These are phyloP conservation scores for Latrodectus geometricus DNA, from an alignment of 1,140 invertebrate genomes.

Conservation along the genomic window DNA sequence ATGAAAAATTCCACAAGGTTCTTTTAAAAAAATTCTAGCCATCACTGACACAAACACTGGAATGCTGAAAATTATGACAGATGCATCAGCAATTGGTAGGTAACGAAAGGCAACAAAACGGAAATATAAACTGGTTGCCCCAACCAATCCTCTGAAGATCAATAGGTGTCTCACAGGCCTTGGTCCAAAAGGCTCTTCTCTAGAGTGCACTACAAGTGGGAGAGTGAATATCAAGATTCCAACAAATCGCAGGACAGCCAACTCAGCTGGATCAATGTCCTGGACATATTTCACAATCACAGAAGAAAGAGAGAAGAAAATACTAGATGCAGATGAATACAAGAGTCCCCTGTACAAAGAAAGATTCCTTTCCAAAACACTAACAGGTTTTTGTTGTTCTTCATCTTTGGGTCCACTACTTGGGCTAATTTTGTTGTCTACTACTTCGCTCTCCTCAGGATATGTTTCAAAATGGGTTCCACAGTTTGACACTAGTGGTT, in stretches of 20 bases:
- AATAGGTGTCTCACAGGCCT: conserved; percentile 72
- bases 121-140: conserved; percentile 67
- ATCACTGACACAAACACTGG: conserved; percentile 73
- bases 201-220: conserved; percentile 83
- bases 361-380: conserved; percentile 38
- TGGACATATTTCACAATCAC: conserved; percentile 81
- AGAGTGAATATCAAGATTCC: conserved; percentile 87
- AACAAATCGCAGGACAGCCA: conserved; percentile 84
- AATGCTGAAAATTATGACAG: conserved; percentile 75
- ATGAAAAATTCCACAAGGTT: conserved; percentile 73
- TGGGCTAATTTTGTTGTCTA: conserved; percentile 24
- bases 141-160: conserved; percentile 63
- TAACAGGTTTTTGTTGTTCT: not conserved
- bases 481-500: conserved; percentile 39
- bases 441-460: conserved; percentile 23
- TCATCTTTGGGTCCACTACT: not conserved
- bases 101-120: conserved; percentile 77
- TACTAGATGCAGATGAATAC: conserved; percentile 74
- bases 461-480: conserved; percentile 43
- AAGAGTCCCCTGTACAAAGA: conserved; percentile 64
- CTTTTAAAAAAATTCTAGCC: conserved; percentile 73
- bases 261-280: conserved; percentile 84
- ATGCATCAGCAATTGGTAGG: conserved; percentile 74
- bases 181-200: conserved; percentile 80
- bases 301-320: conserved; percentile 89